phyloP scores from a whole-genome alignment of 1,140 invertebrate genomes.

The Samia ricini region DNA sequence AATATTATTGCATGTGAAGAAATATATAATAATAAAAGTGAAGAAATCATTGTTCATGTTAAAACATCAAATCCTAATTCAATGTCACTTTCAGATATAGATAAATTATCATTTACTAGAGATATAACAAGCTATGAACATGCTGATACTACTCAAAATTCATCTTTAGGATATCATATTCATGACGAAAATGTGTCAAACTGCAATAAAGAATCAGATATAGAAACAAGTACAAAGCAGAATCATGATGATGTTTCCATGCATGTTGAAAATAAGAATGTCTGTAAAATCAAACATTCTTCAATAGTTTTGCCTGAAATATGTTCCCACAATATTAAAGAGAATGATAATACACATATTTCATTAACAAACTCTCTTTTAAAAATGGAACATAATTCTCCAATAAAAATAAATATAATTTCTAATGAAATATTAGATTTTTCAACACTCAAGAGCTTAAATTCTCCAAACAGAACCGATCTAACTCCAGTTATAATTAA shows the following conservation, averaged over 20 bases:
- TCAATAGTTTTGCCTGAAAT: neutral
- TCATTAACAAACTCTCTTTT: neutral
- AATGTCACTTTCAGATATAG: no score
- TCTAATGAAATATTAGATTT: constrained; percentile 33
- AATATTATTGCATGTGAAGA: neutral
- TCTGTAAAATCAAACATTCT: neutral
- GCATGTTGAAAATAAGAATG: neutral
- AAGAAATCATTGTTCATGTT: neutral
- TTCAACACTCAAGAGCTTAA: constrained; percentile 28
- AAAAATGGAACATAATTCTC: neutral
- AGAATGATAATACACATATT: neutral
- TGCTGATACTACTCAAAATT: no score
- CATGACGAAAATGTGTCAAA: no score
- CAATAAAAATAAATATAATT: constrained; percentile 28
- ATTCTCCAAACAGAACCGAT: constrained; percentile 12
- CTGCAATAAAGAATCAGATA: neutral
- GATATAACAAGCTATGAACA: no score
- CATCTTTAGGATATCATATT: no score
- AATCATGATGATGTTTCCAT: neutral
- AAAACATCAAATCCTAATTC: constrained; percentile 2
- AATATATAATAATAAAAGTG: neutral
- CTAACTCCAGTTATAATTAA: constrained; percentile 30
- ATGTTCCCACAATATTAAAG: neutral
- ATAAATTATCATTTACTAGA: no score
- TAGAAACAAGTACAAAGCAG: neutral